These are phyloP conservation scores for Aphelinus atriplicis DNA, from an alignment of 1,140 invertebrate genomes.

Conservation along the genomic window DNA sequence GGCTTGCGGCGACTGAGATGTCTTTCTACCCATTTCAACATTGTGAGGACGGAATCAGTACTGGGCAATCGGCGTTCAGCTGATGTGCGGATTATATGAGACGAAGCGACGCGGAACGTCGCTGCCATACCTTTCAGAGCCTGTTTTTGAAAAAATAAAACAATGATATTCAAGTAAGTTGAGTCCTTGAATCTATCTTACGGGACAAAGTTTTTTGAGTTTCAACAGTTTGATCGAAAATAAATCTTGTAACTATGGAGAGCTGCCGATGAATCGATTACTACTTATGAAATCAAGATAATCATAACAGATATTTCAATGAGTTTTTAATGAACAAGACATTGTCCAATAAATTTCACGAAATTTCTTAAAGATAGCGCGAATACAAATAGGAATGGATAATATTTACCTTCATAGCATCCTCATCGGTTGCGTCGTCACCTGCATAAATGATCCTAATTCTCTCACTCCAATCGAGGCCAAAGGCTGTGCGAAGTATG, in stretches of 20 bases:
- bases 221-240: too few species aligned
- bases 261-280: too few species aligned
- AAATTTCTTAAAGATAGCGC: too few species aligned
- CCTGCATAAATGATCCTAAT: conserved; percentile 91
- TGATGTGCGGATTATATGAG: conserved; percentile 84
- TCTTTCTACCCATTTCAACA: conserved; percentile 89
- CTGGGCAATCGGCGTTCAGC: conserved; percentile 86
- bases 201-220: too few species aligned
- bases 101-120: conserved; percentile 87
- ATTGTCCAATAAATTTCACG: too few species aligned
- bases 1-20: conserved; percentile 82
- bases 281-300: too few species aligned
- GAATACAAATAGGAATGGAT: too few species aligned
- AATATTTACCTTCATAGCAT: conserved; percentile 81
- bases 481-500: conserved; percentile 88
- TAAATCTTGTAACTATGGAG: too few species aligned
- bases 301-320: too few species aligned
- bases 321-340: too few species aligned
- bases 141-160: conserved; percentile 57
- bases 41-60: conserved; percentile 86
- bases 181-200: too few species aligned
- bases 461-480: conserved; percentile 89
- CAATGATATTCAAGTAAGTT: too few species aligned
- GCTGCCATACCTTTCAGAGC: conserved; percentile 89
- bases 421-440: conserved; percentile 90